These are phyloP conservation scores for Andricus grossulariae DNA, from an alignment of 1,140 invertebrate species.

Conservation along the genomic window DNA sequence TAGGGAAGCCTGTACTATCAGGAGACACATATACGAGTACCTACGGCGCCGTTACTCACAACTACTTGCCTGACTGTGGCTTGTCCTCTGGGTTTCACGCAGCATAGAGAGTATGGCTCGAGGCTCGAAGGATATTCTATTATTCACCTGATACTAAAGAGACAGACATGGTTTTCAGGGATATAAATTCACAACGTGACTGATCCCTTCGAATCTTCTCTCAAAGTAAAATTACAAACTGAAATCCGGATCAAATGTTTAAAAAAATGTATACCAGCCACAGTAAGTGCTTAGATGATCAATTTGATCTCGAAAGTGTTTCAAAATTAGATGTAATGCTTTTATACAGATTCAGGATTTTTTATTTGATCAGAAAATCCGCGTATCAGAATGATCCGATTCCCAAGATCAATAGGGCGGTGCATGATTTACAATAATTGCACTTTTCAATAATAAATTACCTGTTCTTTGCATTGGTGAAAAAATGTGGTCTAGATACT, in stretches of 20 bases:
- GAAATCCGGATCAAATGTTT: conserved; percentile 46
- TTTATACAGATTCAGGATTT: no score
- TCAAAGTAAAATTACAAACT: conserved; percentile 34
- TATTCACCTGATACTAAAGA: conserved; percentile 58
- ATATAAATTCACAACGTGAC: conserved; percentile 48
- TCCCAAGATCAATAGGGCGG: no score
- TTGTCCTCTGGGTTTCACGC: not conserved
- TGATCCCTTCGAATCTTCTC: conserved; percentile 43
- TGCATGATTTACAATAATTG: no score
- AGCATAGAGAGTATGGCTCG: conserved; percentile 28
- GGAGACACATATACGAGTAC: conserved; percentile 40
- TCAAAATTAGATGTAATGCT: no score
- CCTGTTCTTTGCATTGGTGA: no score
- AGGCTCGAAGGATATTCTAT: conserved; percentile 54
- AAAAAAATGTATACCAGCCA: conserved; percentile 15
- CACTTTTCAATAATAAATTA: no score
- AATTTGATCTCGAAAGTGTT: no score
- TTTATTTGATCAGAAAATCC: no score
- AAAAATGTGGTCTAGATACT: no score
- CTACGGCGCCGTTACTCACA: conserved; percentile 69
- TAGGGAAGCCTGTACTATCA: conserved; percentile 42
- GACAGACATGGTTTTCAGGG: conserved; percentile 40
- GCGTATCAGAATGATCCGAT: no score
- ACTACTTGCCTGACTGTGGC: conserved; percentile 56
- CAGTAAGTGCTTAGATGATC: no score